Evolutionary conservation across 2,113 vertebrate genomes (phyloP).

Genomic region (Corythornis cristatus): DNA sequence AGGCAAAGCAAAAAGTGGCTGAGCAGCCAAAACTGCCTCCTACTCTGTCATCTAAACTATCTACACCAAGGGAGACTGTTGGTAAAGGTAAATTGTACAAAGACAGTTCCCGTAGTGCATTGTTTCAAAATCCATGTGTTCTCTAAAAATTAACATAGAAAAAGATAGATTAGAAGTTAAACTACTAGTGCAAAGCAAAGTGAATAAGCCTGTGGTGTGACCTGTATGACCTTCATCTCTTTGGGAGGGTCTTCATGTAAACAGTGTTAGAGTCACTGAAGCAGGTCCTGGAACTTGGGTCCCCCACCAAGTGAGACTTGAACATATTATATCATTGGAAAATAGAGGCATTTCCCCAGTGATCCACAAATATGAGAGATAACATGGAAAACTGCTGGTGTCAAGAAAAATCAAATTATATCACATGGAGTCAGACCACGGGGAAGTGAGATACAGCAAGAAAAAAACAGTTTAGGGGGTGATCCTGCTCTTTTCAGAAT

Average conservation of each 20-base stretch:
- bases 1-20: conserved; percentile 4
- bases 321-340: not conserved
- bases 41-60: not conserved
- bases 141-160: not conserved
- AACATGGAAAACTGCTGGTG: not conserved
- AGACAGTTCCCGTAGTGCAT: not conserved
- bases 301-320: not conserved
- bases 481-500: not conserved
- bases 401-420: not conserved
- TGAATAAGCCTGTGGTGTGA: not conserved
- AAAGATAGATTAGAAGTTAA: not conserved
- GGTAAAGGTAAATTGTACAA: conserved; percentile 17
- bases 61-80: not conserved
- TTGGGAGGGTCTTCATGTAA: not conserved
- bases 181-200: not conserved
- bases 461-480: not conserved
- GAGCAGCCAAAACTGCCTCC: conserved; percentile 15
- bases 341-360: not conserved
- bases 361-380: not conserved
- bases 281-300: not conserved
- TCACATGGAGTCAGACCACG: not conserved
- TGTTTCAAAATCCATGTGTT: not conserved
- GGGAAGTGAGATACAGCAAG: not conserved
- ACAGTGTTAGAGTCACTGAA: not conserved
- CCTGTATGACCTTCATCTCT: not conserved